Evolutionary conservation across 2,113 vertebrate genomes (phyloP).

Genomic region (Melanerpes aurifrons): DNA sequence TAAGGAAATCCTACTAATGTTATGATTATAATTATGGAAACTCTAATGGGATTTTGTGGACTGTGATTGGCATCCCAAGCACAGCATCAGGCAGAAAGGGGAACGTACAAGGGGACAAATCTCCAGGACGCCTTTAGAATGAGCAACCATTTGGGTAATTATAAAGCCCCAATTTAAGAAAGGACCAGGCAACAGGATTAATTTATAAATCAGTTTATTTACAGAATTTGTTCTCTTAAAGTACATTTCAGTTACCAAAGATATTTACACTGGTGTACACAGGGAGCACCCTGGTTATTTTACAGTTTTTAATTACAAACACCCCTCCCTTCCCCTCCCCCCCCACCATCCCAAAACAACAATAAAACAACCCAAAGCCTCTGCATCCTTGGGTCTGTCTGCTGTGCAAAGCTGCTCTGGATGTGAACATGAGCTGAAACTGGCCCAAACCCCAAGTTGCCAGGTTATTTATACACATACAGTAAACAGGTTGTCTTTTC

Average conservation of each 20-base stretch:
- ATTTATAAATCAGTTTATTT: slow-evolving; percentile 96
- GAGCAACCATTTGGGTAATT: slow-evolving; percentile 16
- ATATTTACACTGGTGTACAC: slow-evolving; percentile 91
- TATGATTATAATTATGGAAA: slow-evolving; percentile 43
- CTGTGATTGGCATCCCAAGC: slow-evolving; percentile 47
- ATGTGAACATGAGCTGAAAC: slow-evolving; percentile 72
- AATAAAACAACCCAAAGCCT: neutral
- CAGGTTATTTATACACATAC: slow-evolving; percentile 85
- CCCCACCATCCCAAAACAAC: too few relatives aligned
- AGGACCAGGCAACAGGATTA: slow-evolving; percentile 50
- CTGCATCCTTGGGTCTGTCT: slow-evolving; percentile 70
- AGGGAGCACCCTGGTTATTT: slow-evolving; percentile 84
- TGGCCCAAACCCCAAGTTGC: slow-evolving; percentile 71
- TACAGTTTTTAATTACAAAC: slow-evolving; percentile 82
- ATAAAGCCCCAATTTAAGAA: neutral
- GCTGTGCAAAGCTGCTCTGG: slow-evolving; percentile 74
- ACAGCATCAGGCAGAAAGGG: slow-evolving; percentile 21
- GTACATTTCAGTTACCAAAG: slow-evolving; percentile 91
- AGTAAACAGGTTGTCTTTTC: slow-evolving; percentile 81
- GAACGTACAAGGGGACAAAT: neutral
- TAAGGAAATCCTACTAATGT: neutral
- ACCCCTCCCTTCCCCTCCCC: too few relatives aligned
- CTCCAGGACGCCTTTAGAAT: slow-evolving; percentile 14
- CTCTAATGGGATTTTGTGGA: slow-evolving; percentile 49
- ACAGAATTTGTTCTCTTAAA: slow-evolving; percentile 89